phyloP scores from a whole-genome alignment of 2,797 vertebrate species.

The Dermochelys coriacea region DNA sequence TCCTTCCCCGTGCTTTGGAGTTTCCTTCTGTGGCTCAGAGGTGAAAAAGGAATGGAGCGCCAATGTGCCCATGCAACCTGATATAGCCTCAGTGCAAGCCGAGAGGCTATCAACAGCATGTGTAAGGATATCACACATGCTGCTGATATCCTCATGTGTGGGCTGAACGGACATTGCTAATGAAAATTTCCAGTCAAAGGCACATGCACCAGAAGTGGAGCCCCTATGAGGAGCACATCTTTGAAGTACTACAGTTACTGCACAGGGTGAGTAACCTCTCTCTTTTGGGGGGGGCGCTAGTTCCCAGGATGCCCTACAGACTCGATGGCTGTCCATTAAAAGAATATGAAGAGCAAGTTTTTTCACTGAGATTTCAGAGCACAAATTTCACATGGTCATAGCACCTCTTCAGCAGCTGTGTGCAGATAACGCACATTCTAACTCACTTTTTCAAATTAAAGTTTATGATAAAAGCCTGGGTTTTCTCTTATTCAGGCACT shows the following conservation, averaged over 20 bases:
- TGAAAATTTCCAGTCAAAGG: not conserved
- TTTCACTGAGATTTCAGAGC: constrained; percentile 23
- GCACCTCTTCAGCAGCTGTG: not conserved
- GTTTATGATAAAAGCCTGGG: constrained; percentile 33
- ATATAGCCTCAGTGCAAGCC: not conserved
- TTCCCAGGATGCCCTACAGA: not conserved
- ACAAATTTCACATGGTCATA: not conserved
- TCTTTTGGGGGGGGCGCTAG: not conserved
- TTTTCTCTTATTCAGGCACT: constrained; percentile 49
- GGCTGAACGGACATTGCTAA: not conserved
- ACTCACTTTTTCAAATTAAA: constrained; percentile 42
- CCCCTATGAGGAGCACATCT: not conserved
- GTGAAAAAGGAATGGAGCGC: not conserved
- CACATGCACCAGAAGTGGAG: not conserved
- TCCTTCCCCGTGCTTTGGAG: not conserved
- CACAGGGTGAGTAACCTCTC: not conserved
- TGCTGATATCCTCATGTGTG: no score
- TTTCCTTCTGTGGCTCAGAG: not conserved
- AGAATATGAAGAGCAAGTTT: constrained; percentile 1
- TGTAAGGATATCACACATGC: no score
- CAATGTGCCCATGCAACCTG: not conserved
- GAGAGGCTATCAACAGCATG: not conserved
- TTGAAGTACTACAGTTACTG: not conserved
- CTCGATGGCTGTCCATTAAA: constrained; percentile 34
- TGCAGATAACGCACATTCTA: constrained; percentile 13